Evolutionary conservation across 2,797 vertebrate species (phyloP), one percentile per base, ranked within the genome.

Genomic region (Chrosomus eos): DNA sequence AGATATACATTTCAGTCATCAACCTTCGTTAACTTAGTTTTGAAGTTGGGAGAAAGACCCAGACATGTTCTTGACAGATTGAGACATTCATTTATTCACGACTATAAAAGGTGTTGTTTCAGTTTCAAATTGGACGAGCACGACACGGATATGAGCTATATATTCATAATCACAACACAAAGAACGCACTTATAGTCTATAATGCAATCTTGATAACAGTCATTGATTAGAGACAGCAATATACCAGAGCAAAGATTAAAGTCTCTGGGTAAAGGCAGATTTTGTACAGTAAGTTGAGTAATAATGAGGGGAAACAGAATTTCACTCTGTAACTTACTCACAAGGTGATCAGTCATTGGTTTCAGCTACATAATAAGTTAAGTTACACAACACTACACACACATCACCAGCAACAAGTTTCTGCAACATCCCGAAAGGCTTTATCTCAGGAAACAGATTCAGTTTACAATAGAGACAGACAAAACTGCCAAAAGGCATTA

Each of bases 381-480:
- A 10, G 31, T 66, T 36, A 51, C 28, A 9, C 21, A 66, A 74
- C 58, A 64, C 70, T 31, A 48, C 19, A 38, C 26, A 2, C 33
- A 73, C 3, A 8, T 74, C 23, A 51, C 14, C 14, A 1, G 8
- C 13, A 64, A 26, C 23, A n/a, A 26, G 21, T 14, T 82, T 53
- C 21, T 26, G 58, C 67, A 74, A 66, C 71, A 53, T 36, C 58
- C 43, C 14, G 23, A 19, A 23, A 23, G 23, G 1, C 31, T 75
- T 83, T 53, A 26, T 83, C 43, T 51, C 81, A 75, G 81, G 81
- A 82, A 82, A 66, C 81, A 82, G 28, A 0, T 28, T 21, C 21
- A 23, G 31, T 48, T 19, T 62, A 70, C 55, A 33, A 31, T 36
- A 1, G 26, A 73, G 7, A 45, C 10, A 16, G 9, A 14, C 16